Percentiles rank a stretch among this genome's conserved stretches.
Evolutionary conservation across 2,888 invertebrate genomes (phyloP).

Genomic region (Deilephila elpenor): DNA sequence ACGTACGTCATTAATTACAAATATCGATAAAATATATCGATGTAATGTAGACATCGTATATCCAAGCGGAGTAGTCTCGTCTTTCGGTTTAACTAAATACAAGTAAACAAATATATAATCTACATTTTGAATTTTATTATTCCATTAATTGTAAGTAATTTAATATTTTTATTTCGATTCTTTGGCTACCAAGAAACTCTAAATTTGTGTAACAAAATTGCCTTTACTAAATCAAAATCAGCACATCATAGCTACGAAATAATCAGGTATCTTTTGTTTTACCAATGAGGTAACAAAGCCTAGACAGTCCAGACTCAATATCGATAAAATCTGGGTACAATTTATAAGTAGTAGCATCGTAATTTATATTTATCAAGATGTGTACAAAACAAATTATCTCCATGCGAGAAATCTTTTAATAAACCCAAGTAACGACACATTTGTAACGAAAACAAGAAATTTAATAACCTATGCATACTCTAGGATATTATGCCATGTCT

Average conservation of each 20-base stretch:
- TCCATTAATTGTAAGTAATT: no score
- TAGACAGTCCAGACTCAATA: neutral
- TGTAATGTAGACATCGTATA: neutral
- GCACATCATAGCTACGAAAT: no score
- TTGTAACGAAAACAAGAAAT: neutral
- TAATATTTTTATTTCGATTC: no score
- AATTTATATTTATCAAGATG: neutral
- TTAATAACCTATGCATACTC: neutral
- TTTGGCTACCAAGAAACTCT: no score
- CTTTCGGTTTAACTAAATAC: no score
- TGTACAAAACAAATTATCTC: conserved; percentile 17
- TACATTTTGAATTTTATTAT: no score
- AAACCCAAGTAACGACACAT: conserved; percentile 16
- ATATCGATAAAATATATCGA: conserved; percentile 1
- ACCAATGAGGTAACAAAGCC: no score
- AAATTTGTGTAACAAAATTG: no score
- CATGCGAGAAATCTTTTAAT: conserved; percentile 11
- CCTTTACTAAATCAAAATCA: no score
- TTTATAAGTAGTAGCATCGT: neutral
- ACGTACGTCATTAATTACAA: neutral
- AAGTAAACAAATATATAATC: no score
- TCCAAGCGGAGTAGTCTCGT: no score
- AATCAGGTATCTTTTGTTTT: no score
- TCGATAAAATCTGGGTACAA: neutral
- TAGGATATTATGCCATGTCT: conserved; percentile 5